Conservation (phyloP, 2,888 invertebrate genomes). For the Dioctria rufipes region DNA sequence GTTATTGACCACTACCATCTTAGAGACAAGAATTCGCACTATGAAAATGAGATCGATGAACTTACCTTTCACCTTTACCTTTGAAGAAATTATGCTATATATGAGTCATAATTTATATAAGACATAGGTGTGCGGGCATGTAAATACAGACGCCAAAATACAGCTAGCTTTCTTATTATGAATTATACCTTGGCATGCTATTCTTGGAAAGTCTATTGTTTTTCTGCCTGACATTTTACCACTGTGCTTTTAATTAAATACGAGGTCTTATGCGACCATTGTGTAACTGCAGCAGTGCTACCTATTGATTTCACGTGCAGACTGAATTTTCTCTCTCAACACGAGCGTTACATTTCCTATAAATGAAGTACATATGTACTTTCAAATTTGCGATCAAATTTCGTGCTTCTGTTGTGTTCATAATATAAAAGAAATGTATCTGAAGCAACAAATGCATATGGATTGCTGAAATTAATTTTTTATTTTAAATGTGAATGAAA, state of each 20-base stretch:
- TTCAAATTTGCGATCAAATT: no score
- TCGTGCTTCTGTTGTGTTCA: no score
- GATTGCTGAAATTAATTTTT: no score
- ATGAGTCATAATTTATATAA: slow-evolving; percentile 32
- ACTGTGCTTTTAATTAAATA: slow-evolving; percentile 37
- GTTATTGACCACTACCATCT: background rate
- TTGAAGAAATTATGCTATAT: slow-evolving; percentile 32
- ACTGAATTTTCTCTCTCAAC: slow-evolving; percentile 15
- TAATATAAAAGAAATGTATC: no score
- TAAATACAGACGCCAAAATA: background rate
- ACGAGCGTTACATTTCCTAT: slow-evolving; percentile 9
- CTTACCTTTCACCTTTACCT: slow-evolving; percentile 49
- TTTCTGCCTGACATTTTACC: slow-evolving; percentile 31
- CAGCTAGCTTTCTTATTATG: slow-evolving; percentile 15
- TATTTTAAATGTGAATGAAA: no score
- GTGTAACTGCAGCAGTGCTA: slow-evolving; percentile 24
- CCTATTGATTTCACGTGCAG: slow-evolving; percentile 45
- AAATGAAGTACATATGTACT: background rate
- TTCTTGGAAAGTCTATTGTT: slow-evolving; percentile 52
- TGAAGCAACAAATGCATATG: no score
- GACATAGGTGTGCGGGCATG: background rate
- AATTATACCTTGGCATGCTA: slow-evolving; percentile 39
- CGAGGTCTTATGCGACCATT: slow-evolving; percentile 43
- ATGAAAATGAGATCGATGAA: slow-evolving; percentile 43
- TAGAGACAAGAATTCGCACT: background rate